These are phyloP conservation scores for Mycteria americana DNA, from an alignment of 2,797 vertebrate genomes.

Conservation along the genomic window DNA sequence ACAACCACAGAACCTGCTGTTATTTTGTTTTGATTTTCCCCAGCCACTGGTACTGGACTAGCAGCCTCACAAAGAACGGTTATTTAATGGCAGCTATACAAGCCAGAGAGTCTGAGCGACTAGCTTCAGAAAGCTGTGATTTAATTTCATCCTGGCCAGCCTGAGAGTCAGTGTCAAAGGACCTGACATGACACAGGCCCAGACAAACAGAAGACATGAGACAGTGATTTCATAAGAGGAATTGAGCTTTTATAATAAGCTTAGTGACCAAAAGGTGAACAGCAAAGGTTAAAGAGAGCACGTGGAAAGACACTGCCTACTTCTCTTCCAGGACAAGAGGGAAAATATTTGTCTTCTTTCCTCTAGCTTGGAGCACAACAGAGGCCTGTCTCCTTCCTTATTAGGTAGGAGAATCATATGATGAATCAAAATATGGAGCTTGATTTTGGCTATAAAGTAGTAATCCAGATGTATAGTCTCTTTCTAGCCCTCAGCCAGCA, in stretches of 20 bases:
- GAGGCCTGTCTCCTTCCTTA: not conserved
- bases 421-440: not conserved
- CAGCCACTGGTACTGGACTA: not conserved
- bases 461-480: not conserved
- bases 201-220: not conserved
- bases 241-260: not conserved
- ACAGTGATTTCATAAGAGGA: not conserved
- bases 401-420: not conserved
- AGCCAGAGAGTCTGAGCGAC: not conserved
- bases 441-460: not conserved
- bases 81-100: not conserved
- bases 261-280: not conserved
- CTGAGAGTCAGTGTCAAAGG: not conserved
- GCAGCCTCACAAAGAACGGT: not conserved
- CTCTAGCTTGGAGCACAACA: not conserved
- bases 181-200: not conserved
- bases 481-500: not conserved
- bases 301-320: not conserved
- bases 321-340: not conserved
- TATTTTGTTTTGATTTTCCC: constrained; percentile 23
- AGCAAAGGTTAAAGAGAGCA: not conserved
- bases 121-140: not conserved
- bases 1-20: not conserved
- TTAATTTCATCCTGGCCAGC: not conserved
- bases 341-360: constrained; percentile 7